A percentile compares a stretch with the other conserved stretches of the same genome.
phyloP scores from a whole-genome alignment of 2,113 vertebrate genomes.

The Ammodytes dubius region DNA sequence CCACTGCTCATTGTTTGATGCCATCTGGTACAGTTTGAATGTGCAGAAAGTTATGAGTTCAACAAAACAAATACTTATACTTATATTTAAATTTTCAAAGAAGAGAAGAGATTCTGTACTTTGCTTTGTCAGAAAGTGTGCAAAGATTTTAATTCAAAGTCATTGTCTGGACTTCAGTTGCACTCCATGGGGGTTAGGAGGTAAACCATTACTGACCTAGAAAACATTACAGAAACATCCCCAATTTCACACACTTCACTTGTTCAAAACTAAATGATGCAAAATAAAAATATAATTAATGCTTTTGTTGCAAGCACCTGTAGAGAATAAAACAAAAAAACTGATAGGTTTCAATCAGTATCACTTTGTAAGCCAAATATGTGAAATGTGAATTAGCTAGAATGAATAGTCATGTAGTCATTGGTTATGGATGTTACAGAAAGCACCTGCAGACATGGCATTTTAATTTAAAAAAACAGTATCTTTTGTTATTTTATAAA shows the following conservation, averaged over 20 bases:
- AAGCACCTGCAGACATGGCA: slow-evolving; percentile 11
- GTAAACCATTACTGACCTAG: not conserved
- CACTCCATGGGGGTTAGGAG: not conserved
- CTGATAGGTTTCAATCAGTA: not conserved
- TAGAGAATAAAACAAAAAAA: not conserved
- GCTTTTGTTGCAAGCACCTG: not conserved
- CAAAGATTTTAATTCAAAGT: not conserved
- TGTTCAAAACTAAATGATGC: too few species aligned
- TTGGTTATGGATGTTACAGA: not conserved
- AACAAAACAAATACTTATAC: not conserved
- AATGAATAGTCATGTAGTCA: not conserved
- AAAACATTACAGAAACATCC: not conserved
- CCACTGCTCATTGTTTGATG: not conserved
- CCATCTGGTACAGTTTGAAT: not conserved
- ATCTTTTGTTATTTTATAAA: slow-evolving; percentile 21
- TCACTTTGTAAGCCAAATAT: not conserved
- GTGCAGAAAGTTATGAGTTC: not conserved
- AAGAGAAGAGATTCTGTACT: not conserved
- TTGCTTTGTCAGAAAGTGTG: not conserved
- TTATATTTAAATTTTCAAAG: not conserved
- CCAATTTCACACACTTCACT: not conserved
- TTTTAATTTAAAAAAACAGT: slow-evolving; percentile 17
- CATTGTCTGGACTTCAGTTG: not conserved
- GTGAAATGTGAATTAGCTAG: not conserved
- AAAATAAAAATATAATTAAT: not conserved